A percentile compares a stretch with the other conserved stretches of the same genome.
phyloP scores from a whole-genome alignment of 1,140 invertebrate species.

The Tetramorium parvispinum region DNA sequence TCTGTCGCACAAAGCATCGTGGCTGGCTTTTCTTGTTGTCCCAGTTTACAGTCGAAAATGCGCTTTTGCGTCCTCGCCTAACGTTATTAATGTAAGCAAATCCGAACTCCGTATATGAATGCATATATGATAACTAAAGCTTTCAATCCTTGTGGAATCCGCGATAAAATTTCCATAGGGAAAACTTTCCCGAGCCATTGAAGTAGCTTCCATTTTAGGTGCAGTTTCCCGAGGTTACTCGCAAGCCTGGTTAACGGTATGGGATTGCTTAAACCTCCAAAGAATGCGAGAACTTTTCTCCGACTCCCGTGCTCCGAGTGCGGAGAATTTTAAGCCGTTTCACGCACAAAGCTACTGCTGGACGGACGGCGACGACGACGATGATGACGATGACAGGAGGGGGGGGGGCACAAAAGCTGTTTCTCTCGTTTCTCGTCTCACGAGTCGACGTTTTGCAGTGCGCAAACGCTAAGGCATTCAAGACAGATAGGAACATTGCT shows the following conservation, averaged over 20 bases:
- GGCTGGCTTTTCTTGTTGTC: neutral
- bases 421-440: slow-evolving; percentile 22
- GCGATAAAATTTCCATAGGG: slow-evolving; percentile 13
- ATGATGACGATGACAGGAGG: neutral
- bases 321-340: slow-evolving; percentile 40
- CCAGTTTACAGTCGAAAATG: neutral
- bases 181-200: neutral
- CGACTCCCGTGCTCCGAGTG: neutral
- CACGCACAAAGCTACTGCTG: slow-evolving; percentile 36
- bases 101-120: neutral
- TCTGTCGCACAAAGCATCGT: neutral
- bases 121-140: neutral
- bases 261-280: slow-evolving; percentile 18
- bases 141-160: neutral
- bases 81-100: neutral
- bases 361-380: neutral
- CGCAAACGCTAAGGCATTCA: slow-evolving; percentile 9
- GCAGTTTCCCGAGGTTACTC: slow-evolving; percentile 5
- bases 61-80: neutral
- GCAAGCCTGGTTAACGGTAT: slow-evolving; percentile 9
- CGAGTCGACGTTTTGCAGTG: slow-evolving; percentile 31
- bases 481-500: slow-evolving; percentile 2
- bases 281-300: slow-evolving; percentile 53
- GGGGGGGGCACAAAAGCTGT: neutral
- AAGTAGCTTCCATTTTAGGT: slow-evolving; percentile 6